phyloP scores from a whole-genome alignment of 2,888 invertebrate species.

The Andrena praecox region DNA sequence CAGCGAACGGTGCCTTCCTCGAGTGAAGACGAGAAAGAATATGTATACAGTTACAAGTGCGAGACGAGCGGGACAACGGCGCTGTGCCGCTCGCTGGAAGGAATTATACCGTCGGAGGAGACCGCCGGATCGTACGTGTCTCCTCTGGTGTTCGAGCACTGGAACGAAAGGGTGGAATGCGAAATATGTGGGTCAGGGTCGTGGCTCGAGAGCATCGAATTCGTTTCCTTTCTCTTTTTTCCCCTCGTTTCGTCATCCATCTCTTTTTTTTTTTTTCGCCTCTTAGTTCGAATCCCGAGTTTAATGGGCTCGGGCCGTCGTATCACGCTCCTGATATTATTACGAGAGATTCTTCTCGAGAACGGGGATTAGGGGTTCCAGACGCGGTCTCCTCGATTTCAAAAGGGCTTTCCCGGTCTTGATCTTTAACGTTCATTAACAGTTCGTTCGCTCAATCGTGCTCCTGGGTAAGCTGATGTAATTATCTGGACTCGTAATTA shows the following conservation, averaged over 20 bases:
- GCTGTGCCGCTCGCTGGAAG: constrained; percentile 3
- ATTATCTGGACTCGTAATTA: constrained; percentile 21
- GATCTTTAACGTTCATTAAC: constrained; percentile 42
- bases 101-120: constrained; percentile 45
- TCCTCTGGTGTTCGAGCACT: constrained; percentile 21
- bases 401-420: constrained; percentile 14
- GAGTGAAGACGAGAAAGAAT: constrained; percentile 15
- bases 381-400: constrained; percentile 8
- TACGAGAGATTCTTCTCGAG: constrained; percentile 45
- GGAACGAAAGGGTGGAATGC: constrained; percentile 43
- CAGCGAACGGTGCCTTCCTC: constrained; percentile 30
- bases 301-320: constrained; percentile 51
- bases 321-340: constrained; percentile 49
- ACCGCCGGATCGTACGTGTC: constrained; percentile 44
- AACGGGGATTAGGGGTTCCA: constrained; percentile 19
- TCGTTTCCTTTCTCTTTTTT: constrained; percentile 43
- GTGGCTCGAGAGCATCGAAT: constrained; percentile 46
- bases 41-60: constrained; percentile 16
- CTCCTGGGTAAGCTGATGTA: constrained; percentile 19
- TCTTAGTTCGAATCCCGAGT: constrained; percentile 40
- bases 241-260: not conserved
- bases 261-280: not conserved
- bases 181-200: constrained; percentile 64
- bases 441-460: constrained; percentile 44
- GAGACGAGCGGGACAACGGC: not conserved